Base-by-base conservation (phyloP, 2,797 vertebrate species). In the Sebastes elongatus region DNA sequence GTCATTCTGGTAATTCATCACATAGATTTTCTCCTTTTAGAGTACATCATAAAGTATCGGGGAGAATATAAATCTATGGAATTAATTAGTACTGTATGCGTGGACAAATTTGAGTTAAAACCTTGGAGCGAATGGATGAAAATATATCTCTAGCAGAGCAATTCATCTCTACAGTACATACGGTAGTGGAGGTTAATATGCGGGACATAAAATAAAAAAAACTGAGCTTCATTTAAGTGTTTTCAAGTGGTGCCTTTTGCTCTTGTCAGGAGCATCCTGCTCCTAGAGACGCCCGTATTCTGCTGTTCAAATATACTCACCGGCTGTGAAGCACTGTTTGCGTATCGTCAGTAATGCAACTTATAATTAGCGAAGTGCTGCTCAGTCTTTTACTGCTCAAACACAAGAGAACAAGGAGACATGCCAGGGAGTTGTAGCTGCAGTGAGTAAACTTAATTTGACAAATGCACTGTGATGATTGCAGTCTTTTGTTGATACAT, bases 301-400 rank as follows among this genome's bases (percentile, higher is more conserved):
- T 55, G 76, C 77, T 65, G 28, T 80, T 83, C 38, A 84, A 90
- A 88, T 69, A 70, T 18, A 66, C 86, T 84, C 74, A 11, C 42
- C 42, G 77, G 72, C 81, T 82, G 76, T 72, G 69, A 76, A 78
- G 71, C 46, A 65, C 60, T 77, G 80, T 89, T 80, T 88, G 82
- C 52, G 18, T 35, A 82, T 85, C 73, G 69, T 80, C 78, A 61
- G 78, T 59, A 78, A 89, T 72, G 80, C 74, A 78, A 71, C 85
- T 77, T 76, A 72, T 85, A 86, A 90, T 88, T 84, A 88, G 81
- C 28, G 70, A 52, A 82, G 79, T 3, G 77, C 28, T 32, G 68
- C 68, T 76, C 65, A 14, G 55, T 74, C 53, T 76, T 82, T 73
- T 27, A 56, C 30, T 73, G 5, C 35, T 61, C 73, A 74, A 73